These are phyloP conservation scores for Etheostoma spectabile DNA, from an alignment of 2,113 vertebrate genomes.

Conservation along the genomic window DNA sequence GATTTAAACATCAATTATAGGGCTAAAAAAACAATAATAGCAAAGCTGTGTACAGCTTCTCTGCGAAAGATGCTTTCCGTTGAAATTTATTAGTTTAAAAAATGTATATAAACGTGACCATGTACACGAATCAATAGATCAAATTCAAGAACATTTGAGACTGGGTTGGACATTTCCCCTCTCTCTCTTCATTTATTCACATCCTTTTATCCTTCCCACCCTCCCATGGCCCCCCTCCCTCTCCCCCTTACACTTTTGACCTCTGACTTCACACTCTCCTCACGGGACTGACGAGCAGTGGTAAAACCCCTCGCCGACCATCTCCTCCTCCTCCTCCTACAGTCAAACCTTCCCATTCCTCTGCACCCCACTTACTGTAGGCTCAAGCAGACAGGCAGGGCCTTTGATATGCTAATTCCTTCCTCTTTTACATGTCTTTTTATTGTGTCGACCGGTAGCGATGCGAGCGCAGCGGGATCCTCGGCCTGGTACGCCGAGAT, in stretches of 20 bases:
- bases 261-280: conserved; percentile 33
- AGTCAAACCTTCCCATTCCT: background rate
- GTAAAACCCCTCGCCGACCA: too few species aligned
- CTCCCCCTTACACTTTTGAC: conserved; percentile 20
- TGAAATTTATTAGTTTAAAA: too few species aligned
- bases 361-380: conserved; percentile 2
- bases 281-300: conserved; percentile 7
- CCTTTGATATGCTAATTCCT: conserved; percentile 61
- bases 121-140: too few species aligned
- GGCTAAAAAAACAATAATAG: too few species aligned
- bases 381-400: conserved; percentile 22
- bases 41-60: too few species aligned
- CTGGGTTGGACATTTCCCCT: too few species aligned
- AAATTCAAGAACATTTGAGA: too few species aligned
- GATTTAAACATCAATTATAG: too few species aligned
- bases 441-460: conserved; percentile 34
- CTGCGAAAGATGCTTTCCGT: too few species aligned
- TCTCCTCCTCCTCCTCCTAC: conserved; percentile 28
- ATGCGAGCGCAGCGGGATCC: conserved; percentile 14
- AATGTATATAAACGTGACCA: too few species aligned
- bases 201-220: conserved; percentile 8
- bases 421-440: conserved; percentile 41
- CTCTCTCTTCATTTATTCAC: background rate
- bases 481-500: conserved; percentile 2
- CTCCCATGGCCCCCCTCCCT: background rate